phyloP scores from a whole-genome alignment of 1,140 invertebrate genomes.

The Leptopilina boulardi region DNA sequence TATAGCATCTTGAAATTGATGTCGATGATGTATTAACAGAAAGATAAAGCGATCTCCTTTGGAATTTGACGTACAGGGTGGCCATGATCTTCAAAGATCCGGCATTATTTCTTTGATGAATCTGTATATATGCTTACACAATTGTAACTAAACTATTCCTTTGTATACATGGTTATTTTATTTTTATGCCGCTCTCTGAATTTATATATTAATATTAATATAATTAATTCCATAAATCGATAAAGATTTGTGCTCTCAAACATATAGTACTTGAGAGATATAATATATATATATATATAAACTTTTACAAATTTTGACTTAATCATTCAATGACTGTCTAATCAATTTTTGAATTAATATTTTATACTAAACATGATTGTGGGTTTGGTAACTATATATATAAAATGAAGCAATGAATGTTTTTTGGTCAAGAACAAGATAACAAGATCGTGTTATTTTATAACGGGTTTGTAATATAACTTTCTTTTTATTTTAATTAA shows the following conservation, averaged over 20 bases:
- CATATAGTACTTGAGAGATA: too few species aligned
- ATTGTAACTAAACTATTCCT: conserved; percentile 10
- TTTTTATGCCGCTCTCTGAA: background rate
- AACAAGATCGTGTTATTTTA: conserved; percentile 39
- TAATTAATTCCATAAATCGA: too few species aligned
- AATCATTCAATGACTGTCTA: conserved; percentile 2
- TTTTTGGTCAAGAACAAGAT: background rate
- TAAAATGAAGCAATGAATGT: background rate
- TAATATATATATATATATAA: too few species aligned
- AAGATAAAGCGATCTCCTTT: conserved; percentile 59
- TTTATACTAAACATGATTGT: background rate
- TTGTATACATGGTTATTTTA: background rate
- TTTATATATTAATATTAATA: background rate
- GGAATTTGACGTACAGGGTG: conserved; percentile 66
- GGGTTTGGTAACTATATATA: background rate
- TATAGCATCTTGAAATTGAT: conserved; percentile 59
- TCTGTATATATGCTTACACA: conserved; percentile 8
- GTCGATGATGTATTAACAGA: conserved; percentile 60
- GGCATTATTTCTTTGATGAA: conserved; percentile 27
- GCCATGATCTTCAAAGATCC: conserved; percentile 59
- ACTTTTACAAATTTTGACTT: background rate
- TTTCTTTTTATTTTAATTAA: too few species aligned
- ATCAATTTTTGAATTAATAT: background rate
- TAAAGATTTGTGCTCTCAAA: too few species aligned
- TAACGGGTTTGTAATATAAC: too few species aligned